Evolutionary conservation across 2,797 vertebrate species (phyloP).

Genomic region (Coccyzus lansbergi): DNA sequence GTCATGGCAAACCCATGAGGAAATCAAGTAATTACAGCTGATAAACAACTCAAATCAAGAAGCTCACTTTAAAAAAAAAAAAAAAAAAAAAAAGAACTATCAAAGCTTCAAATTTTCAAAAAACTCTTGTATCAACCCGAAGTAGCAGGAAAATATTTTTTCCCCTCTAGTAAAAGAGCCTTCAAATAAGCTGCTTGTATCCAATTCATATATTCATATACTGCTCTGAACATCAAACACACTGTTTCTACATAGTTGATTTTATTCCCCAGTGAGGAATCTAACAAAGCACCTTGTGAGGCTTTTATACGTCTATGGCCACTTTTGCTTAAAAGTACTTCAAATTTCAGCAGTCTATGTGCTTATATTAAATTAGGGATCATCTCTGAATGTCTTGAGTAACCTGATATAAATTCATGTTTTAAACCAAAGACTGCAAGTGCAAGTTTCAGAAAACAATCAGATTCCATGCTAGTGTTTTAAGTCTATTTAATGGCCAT

Average conservation of each 20-base stretch:
- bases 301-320: slow-evolving; percentile 9
- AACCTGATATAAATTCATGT: background rate
- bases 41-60: background rate
- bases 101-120: background rate
- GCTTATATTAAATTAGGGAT: slow-evolving; percentile 15
- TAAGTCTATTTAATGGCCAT: background rate
- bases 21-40: background rate
- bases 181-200: background rate
- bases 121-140: background rate
- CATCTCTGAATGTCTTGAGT: background rate
- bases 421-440: slow-evolving; percentile 10
- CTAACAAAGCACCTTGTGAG: background rate
- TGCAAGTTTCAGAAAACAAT: slow-evolving; percentile 20
- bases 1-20: background rate
- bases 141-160: background rate
- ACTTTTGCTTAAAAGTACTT: background rate
- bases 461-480: background rate
- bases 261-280: slow-evolving; percentile 5
- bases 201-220: background rate
- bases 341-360: slow-evolving; percentile 10
- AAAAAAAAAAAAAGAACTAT: background rate
- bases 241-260: background rate
- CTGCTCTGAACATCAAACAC: background rate
- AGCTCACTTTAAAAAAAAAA: background rate
- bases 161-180: background rate